phyloP scores from a whole-genome alignment of 2,888 invertebrate species.

The Drosophila neotestacea region DNA sequence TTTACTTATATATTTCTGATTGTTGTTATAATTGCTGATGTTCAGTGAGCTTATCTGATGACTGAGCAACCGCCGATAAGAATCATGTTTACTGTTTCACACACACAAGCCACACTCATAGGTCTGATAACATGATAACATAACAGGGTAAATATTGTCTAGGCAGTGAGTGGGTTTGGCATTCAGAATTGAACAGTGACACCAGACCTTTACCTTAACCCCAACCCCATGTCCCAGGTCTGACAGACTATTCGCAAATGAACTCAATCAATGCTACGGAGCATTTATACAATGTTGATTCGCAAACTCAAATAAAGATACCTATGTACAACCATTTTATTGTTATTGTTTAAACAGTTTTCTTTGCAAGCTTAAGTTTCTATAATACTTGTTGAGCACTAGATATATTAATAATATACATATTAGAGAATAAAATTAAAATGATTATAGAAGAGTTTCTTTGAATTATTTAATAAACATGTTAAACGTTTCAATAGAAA shows the following conservation, averaged over 20 bases:
- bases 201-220: conserved; percentile 1
- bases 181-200: conserved; percentile 42
- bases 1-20: conserved; percentile 11
- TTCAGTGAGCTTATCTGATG: conserved; percentile 26
- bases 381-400: background rate
- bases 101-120: background rate
- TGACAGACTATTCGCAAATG: conserved; percentile 18
- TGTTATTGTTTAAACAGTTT: conserved; percentile 48
- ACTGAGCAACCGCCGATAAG: conserved; percentile 26
- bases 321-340: conserved; percentile 33
- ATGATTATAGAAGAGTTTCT: background rate
- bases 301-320: conserved; percentile 16
- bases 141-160: conserved; percentile 31
- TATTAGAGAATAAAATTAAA: background rate
- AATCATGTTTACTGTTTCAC: conserved; percentile 37
- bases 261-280: conserved; percentile 41
- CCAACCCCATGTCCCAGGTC: background rate
- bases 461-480: too few relatives aligned
- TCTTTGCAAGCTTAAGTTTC: conserved; percentile 2
- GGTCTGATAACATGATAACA: conserved; percentile 25
- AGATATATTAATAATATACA: too few relatives aligned
- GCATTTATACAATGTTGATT: conserved; percentile 29
- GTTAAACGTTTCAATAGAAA: too few relatives aligned
- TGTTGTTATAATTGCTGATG: conserved; percentile 19
- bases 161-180: conserved; percentile 22